A percentile compares a stretch with the other conserved stretches of the same genome.
Conservation (phyloP, 2,113 vertebrate genomes). For the Lagenorhynchus albirostris region DNA sequence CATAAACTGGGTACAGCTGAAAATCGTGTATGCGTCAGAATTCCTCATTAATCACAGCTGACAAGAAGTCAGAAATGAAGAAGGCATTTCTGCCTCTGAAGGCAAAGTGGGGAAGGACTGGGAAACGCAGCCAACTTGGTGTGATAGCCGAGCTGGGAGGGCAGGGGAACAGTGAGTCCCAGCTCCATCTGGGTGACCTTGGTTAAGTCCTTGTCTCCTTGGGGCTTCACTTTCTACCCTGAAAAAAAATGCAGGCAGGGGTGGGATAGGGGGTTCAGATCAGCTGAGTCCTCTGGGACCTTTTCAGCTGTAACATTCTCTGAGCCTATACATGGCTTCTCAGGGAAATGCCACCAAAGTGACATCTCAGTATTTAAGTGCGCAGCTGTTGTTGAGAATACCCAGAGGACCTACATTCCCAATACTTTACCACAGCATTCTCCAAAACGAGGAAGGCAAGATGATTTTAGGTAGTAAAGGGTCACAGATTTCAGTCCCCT, state of each 20-base stretch:
- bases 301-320: neutral
- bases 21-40: conserved; percentile 41
- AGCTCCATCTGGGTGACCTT: neutral
- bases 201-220: neutral
- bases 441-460: neutral
- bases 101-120: neutral
- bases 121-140: neutral
- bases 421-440: neutral
- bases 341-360: neutral
- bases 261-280: neutral
- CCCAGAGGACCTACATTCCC: neutral
- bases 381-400: neutral
- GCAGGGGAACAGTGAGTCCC: neutral
- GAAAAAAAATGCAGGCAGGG: neutral
- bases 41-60: conserved; percentile 70
- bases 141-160: neutral
- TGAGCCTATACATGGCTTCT: neutral
- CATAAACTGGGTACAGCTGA: conserved; percentile 63
- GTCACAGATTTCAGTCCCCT: neutral
- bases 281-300: neutral
- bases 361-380: neutral
- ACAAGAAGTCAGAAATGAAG: conserved; percentile 71
- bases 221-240: neutral
- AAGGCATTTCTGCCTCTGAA: conserved; percentile 43
- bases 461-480: neutral